Evolutionary conservation across 2,113 vertebrate genomes (phyloP).

Genomic region (Chrysemys picta): DNA sequence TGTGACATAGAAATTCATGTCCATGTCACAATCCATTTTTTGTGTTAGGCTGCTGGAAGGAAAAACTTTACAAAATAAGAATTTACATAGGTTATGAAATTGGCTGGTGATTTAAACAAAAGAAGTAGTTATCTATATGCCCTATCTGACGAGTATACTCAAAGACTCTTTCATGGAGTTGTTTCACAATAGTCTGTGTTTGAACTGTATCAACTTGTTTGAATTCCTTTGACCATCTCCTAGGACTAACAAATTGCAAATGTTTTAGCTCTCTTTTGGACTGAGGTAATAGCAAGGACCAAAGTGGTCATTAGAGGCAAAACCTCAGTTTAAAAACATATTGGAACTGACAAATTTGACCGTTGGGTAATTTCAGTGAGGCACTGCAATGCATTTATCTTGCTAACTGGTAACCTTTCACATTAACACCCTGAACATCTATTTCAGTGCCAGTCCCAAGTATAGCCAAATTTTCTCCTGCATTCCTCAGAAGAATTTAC

Average conservation of each 20-base stretch:
- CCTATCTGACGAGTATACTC: not conserved
- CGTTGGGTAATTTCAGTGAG: constrained; percentile 4
- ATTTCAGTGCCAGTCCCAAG: not conserved
- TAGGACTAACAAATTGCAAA: not conserved
- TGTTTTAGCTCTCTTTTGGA: not conserved
- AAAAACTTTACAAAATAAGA: not conserved
- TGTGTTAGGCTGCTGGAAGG: not conserved
- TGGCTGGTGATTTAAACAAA: not conserved
- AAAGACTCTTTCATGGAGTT: not conserved
- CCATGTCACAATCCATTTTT: too few relatives aligned
- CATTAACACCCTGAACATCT: not conserved
- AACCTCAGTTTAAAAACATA: constrained; percentile 18
- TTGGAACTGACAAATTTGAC: constrained; percentile 24
- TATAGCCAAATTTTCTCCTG: not conserved
- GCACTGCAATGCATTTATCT: not conserved
- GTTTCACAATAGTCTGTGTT: not conserved
- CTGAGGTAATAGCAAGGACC: not conserved
- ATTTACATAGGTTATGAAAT: not conserved
- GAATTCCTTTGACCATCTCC: not conserved
- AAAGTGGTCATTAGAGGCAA: not conserved
- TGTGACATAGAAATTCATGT: too few relatives aligned
- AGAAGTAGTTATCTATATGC: not conserved
- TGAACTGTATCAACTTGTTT: not conserved
- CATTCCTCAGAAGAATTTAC: not conserved
- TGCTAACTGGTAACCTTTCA: constrained; percentile 5